Base-by-base conservation (phyloP, 1,140 invertebrate genomes). In the Brachionus calyciflorus region DNA sequence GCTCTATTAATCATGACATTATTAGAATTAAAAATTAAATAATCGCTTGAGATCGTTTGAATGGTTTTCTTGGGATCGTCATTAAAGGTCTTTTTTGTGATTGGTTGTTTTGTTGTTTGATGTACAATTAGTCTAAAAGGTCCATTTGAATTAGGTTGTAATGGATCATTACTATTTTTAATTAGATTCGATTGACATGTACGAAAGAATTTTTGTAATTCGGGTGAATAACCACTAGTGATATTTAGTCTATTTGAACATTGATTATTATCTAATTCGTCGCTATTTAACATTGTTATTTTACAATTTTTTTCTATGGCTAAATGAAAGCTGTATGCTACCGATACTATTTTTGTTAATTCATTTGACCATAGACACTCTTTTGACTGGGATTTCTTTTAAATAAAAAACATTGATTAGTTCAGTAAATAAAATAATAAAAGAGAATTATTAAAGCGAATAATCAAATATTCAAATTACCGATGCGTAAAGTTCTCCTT, bases 251-350 rank as follows among this genome's bases (percentile, higher is more conserved):
- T 65, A 44, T 44, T 65, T 37, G 33, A 21, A 26, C 60, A 65
- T 28, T 65, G 37, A 28, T 65, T 37, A 44, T 65, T 41, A 44
- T 21, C 2, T 26, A 44, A n/a, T 1, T 65, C 37, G 28, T 65
- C 60, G 21, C 44, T 24, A 10, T 41, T 65, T 12, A 65, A 7
- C 19, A 65, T 37, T 3, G 21, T 41, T 26, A 65, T 65, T 65
- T 65, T 41, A 41, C 60, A 65, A 24, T 41, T 65, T 65, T 65
- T 65, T 26, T 65, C 40, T 65, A 65, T 65, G 19, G 44, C 40
- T 26, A 65, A 24, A 26, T 46, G 26, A 14, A 65, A 44, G 44
- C 30, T 28, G 33, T 65, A 65, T 30, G 44, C 19, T 19, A 37
- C 60, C 14, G 60, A 65, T n/a, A 46, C 60, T 19, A 65, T 19